Evolutionary conservation across 53 echinoderm and acorn worm genomes (phyloP), one percentile per base, ranked within the genome.

Genomic region (Crossaster papposus): DNA sequence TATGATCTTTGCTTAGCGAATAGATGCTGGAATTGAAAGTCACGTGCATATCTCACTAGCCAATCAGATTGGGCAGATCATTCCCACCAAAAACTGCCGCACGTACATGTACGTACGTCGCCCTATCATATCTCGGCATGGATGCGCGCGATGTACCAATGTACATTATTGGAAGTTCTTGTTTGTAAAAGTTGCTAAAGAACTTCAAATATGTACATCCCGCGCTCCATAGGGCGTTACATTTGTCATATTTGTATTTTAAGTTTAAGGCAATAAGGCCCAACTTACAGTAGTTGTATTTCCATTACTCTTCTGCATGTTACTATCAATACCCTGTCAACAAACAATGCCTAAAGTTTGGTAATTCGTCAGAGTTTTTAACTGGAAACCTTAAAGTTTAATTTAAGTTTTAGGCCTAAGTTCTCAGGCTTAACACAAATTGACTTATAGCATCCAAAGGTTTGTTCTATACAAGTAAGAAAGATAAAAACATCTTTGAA

Each of bases 321-420:
- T 51, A 53, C 85, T 24, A 18, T n/a, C n/a, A 85, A 83, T 72
- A 85, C 73, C 83, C 83, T 70, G 70, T 83, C 15, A 18, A 37
- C 11, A 83, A 70, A 52, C 79, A 83, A 65, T 35, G 30, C 81
- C 63, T 20, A 30, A 68, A 68, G 4, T 20, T 26, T 2, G 7
- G 31, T 74, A 35, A 74, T 33, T 32, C n/a, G n/a, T 35, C 23
- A 35, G 13, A 36, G 32, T 36, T 10, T 32, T 29, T 22, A 74
- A 33, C 34, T 2, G 20, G 13, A 36, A 36, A 11, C 13, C 14
- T 0, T 30, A 5, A 3, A 28, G 24, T 30, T 29, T 71, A 29
- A 2, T 44, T 51, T 24, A 17, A 79, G n/a, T n/a, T n/a, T n/a
- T n/a, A n/a, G n/a, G n/a, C n/a, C n/a, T n/a, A n/a, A n/a, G n/a